Conservation (phyloP, 2,888 invertebrate species). For the Aphodius granarius region DNA sequence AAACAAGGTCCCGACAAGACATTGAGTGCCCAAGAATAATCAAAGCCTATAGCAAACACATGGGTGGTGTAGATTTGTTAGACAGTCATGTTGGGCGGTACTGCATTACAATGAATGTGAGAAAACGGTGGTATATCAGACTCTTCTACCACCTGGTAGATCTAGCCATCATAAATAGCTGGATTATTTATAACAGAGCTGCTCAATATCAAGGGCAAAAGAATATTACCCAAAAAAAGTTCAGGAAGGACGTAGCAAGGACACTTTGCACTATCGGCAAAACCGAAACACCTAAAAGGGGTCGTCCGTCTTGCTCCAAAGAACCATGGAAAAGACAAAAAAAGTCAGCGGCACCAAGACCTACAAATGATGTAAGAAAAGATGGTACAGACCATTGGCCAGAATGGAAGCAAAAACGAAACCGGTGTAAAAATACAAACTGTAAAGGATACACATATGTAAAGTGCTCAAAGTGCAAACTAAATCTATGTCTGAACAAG, state of each 20-base stretch:
- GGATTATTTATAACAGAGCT: constrained; percentile 22
- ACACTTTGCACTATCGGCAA: not conserved
- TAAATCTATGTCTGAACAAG: constrained; percentile 28
- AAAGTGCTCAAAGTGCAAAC: constrained; percentile 26
- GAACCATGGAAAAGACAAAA: not conserved
- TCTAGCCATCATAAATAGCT: constrained; percentile 30
- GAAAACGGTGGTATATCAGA: constrained; percentile 29
- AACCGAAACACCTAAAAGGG: not conserved
- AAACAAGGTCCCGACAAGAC: not conserved
- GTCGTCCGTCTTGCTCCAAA: not conserved
- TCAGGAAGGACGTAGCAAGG: constrained; percentile 4
- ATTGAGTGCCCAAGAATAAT: constrained; percentile 3
- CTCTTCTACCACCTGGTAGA: constrained; percentile 33
- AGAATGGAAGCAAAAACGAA: not conserved
- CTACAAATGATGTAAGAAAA: constrained; percentile 1
- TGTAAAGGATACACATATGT: constrained; percentile 26
- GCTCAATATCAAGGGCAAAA: not conserved
- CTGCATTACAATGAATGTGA: constrained; percentile 17
- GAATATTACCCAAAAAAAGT: not conserved
- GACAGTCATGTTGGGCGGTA: constrained; percentile 16
- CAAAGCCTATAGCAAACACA: constrained; percentile 9
- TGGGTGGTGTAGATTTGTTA: constrained; percentile 19
- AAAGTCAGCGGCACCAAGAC: constrained; percentile 2
- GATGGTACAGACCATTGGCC: constrained; percentile 12
- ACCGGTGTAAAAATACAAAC: constrained; percentile 20